Evolutionary conservation across 2,113 vertebrate genomes (phyloP), one percentile per base, ranked within the genome.

Genomic region (Piliocolobus tephrosceles): DNA sequence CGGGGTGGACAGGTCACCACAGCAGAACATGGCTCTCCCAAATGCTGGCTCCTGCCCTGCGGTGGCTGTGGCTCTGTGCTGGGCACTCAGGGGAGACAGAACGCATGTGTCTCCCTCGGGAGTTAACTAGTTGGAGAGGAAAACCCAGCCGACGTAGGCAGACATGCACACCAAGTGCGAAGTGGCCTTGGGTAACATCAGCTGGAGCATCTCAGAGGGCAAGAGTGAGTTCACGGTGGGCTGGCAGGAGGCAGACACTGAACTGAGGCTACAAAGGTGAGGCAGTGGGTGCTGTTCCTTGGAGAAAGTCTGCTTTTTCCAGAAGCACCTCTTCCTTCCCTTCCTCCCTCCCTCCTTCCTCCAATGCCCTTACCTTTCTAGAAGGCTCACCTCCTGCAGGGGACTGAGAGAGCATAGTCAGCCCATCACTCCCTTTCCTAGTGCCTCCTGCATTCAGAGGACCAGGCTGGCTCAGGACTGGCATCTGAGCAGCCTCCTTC

Each of bases 181-280:
- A 25, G 40, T 13, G n/a, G 55, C 75, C 81, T 30, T 52, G 73
- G n/a, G 68, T 5, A 12, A 14, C 22, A 38, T 4, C 52, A 5
- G 4, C 32, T 1, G 40, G 75, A 14, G 30, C 90, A 4, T 10
- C 22, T 68, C 40, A 12, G 84, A 38, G n/a, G 45, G 32, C 11
- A 8, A 82, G 87, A 16, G 10, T 1, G 30, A 47, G 38, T 35
- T 47, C 14, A 0, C 3, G 13, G 16, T 27, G 0, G 1, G 4
- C 0, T 0, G 79, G 22, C 40, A 61, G 70, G 16, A 73, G 79
- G 6, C 2, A 8, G 22, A 72, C 8, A 3, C 88, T 43, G 61
- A 38, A 55, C 45, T 32, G 57, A 38, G 55, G 13, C 0, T 0
- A 14, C 47, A 1, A 5, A 0, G 83, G 4, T 4, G 27, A 20